A percentile compares a stretch with the other conserved stretches of the same genome.
Evolutionary conservation across 2,888 invertebrate species (phyloP).

Genomic region (Chrysolina haemoptera): DNA sequence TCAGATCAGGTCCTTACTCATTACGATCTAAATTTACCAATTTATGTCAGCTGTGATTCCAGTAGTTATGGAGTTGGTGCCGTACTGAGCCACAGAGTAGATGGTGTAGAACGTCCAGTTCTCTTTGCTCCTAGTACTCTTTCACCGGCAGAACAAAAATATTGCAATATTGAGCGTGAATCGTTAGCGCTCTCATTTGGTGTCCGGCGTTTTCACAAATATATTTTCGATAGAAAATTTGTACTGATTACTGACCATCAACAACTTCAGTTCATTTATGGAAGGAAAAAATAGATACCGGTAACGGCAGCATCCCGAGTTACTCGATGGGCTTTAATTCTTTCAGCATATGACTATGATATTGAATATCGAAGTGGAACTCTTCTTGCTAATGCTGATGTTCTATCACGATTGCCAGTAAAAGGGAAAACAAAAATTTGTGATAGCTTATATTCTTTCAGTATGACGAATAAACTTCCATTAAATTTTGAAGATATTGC

Average conservation of each 20-base stretch:
- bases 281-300: too few relatives aligned
- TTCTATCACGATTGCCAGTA: slow-evolving; percentile 8
- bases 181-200: neutral
- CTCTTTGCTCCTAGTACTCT: slow-evolving; percentile 35
- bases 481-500: too few relatives aligned
- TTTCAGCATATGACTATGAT: slow-evolving; percentile 2
- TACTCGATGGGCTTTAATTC: slow-evolving; percentile 2
- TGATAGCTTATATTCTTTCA: too few relatives aligned
- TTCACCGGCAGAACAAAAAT: slow-evolving; percentile 25
- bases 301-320: too few relatives aligned
- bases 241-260: slow-evolving; percentile 37
- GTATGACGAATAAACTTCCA: too few relatives aligned
- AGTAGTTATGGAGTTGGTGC: too few relatives aligned
- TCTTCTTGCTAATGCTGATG: slow-evolving; percentile 10
- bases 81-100: slow-evolving; percentile 52
- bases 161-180: slow-evolving; percentile 40
- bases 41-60: slow-evolving; percentile 49
- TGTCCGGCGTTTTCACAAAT: slow-evolving; percentile 36
- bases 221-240: slow-evolving; percentile 25
- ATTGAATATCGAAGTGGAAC: slow-evolving; percentile 31
- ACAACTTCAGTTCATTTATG: too few relatives aligned
- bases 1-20: too few relatives aligned
- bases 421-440: too few relatives aligned
- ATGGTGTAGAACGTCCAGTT: slow-evolving; percentile 25
- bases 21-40: slow-evolving; percentile 47